Base-by-base conservation (phyloP, 2,888 invertebrate species). In the Apamea anceps region DNA sequence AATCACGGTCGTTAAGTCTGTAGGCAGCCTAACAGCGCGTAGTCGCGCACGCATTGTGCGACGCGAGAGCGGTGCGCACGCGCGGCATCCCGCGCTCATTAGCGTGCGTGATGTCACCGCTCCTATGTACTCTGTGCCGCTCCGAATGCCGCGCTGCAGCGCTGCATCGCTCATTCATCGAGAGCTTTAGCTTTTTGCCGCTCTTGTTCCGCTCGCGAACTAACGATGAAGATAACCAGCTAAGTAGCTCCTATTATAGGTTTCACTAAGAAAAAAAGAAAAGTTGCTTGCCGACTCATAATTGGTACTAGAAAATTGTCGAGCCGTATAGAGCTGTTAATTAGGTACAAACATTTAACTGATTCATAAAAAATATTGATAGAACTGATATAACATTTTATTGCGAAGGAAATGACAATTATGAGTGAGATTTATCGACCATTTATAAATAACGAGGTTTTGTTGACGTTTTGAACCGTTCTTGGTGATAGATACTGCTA, bases 371-470 rank as follows among this genome's bases (percentile, higher is more conserved):
- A 74, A 68, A 79, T 21, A 84, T 57, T 48, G 8, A 79, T 57
- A 78, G 32, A 51, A 65, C 65, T 54, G 28, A 28, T 48, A 72
- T 67, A 63, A 81, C 81, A 76, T 76, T 73, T 62, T 37, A 77
- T 74, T 71, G 63, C 71, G 37, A 79, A 83, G 87, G 85, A 87
- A 83, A 82, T 76, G 75, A 83, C 80, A 86, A 68, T 79, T 83
- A 79, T 67, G 63, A 57, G 37, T 76, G 57, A 84, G 84, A 85
- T 85, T 79, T 83, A 85, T 86, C 42, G 79, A 72, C 15, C 32
- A 60, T 72, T 67, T 71, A 76, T 66, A 57, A n/a, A 74, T 28
- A 10, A 18, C 57, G 15, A 67, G 75, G 71, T 73, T 72, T 79
- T 83, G 57, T 67, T 45, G 15, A 25, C 25, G 13, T 57, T 65